phyloP scores from a whole-genome alignment of 2,888 invertebrate genomes.

The Chaitophorus viminalis region DNA sequence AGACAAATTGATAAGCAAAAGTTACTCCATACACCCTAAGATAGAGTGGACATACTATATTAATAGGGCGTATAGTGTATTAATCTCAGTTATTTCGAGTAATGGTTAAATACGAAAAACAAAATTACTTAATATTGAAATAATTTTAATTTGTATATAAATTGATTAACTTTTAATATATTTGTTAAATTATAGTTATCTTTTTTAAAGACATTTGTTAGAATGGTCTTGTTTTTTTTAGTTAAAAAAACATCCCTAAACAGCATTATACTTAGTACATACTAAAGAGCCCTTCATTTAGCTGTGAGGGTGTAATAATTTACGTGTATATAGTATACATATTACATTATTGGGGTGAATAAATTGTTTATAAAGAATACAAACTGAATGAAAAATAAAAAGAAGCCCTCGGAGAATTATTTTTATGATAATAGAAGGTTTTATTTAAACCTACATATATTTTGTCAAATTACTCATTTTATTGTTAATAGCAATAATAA shows the following conservation, averaged over 20 bases:
- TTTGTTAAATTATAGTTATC: neutral
- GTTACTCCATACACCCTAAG: neutral
- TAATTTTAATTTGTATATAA: neutral
- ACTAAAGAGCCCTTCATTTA: conserved; percentile 25
- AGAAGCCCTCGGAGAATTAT: neutral
- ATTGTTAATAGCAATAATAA: too few relatives aligned
- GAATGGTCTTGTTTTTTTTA: neutral
- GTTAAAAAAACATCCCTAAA: neutral
- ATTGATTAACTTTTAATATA: neutral
- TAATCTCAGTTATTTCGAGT: neutral
- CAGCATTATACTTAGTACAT: neutral
- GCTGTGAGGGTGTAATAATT: conserved; percentile 4
- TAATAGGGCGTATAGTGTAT: too few relatives aligned
- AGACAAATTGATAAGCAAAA: neutral
- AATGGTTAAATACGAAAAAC: neutral
- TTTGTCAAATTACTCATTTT: neutral
- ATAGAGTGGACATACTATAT: too few relatives aligned
- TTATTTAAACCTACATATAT: neutral
- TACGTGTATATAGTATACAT: neutral
- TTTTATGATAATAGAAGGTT: neutral
- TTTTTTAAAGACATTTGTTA: conserved; percentile 19
- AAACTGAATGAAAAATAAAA: conserved; percentile 12
- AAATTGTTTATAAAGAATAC: conserved; percentile 9
- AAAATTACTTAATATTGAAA: neutral
- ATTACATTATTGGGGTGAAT: conserved; percentile 7